Evolutionary conservation across 2,797 vertebrate species (phyloP).

Genomic region (Xenentodon cancila): DNA sequence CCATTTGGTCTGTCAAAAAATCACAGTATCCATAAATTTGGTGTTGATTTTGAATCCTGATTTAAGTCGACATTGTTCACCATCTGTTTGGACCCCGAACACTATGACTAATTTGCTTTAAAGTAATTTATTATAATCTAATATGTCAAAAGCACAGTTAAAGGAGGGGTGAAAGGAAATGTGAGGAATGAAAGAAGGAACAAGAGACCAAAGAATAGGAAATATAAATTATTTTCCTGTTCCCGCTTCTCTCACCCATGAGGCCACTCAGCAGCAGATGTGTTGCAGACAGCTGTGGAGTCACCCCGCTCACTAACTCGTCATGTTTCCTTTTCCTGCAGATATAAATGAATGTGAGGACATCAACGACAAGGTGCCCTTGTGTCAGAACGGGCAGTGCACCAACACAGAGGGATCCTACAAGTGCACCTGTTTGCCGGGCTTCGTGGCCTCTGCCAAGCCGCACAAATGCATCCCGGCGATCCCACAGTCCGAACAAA

Average conservation of each 20-base stretch:
- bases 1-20: too few relatives aligned
- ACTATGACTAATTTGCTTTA: neutral
- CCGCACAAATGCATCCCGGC: constrained; percentile 87
- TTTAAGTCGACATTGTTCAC: too few relatives aligned
- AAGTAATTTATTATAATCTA: neutral
- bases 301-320: constrained; percentile 33
- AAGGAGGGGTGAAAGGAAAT: neutral
- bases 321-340: constrained; percentile 60
- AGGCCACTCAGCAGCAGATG: constrained; percentile 47
- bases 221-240: constrained; percentile 27
- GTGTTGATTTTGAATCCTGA: too few relatives aligned
- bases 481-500: constrained; percentile 55
- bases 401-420: constrained; percentile 94
- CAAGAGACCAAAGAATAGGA: constrained; percentile 7
- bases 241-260: constrained; percentile 14
- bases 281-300: constrained; percentile 47
- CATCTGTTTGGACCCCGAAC: constrained; percentile 4
- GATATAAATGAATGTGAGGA: constrained; percentile 95
- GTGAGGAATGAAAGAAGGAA: neutral
- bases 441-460: constrained; percentile 83
- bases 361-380: constrained; percentile 83
- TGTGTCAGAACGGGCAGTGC: constrained; percentile 89
- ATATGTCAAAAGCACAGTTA: constrained; percentile 2
- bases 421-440: constrained; percentile 88
- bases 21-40: too few relatives aligned